Evolutionary conservation across 2,888 invertebrate species (phyloP), one percentile per base, ranked within the genome.

Genomic region (Chloroclysta siterata): DNA sequence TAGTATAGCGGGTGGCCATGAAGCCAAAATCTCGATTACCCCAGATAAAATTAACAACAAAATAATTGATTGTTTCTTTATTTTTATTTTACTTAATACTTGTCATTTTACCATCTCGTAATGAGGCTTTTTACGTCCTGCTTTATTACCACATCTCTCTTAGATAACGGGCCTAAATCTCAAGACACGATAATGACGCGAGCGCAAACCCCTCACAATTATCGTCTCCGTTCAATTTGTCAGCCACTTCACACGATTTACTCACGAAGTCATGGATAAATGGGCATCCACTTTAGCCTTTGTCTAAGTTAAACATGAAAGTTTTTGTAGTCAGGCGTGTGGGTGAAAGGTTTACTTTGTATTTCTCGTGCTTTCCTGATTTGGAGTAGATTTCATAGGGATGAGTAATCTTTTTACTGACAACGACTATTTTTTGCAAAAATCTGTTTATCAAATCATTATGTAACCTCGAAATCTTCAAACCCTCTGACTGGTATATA

Each of bases 341-440:
- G 80, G 79, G 82, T 78, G 78, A 79, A 71, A 68, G 73, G 70
- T 77, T 77, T 77, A 79, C 78, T 81, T 82, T 78, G 79, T 80
- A 72, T 84, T 80, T 77, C 73, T 75, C 72, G 74, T 70, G 76
- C 78, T 81, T 81, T 79, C 77, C 79, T 63, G 68, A 80, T 80
- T 81, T 76, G 72, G 76, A 69, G 52, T 60, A 59, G 47, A 48
- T 53, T 63, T 59, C 5, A 14, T 75, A 81, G 81, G 82, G 81
- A 61, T 79, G 75, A 10, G 57, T 52, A 48, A 41, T 51, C 17
- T 33, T 33, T 2, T 33, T 33, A 5, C 33, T 8, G 7, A 5
- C 0, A 33, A 33, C 5, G 7, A 11, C 11, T 39, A 7, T 39
- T 39, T 11, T 39, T 10, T 39, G 11, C 36, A 39, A 11, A 39